Base-by-base conservation (phyloP, 2,797 vertebrate species). In the Lophura swinhoii region DNA sequence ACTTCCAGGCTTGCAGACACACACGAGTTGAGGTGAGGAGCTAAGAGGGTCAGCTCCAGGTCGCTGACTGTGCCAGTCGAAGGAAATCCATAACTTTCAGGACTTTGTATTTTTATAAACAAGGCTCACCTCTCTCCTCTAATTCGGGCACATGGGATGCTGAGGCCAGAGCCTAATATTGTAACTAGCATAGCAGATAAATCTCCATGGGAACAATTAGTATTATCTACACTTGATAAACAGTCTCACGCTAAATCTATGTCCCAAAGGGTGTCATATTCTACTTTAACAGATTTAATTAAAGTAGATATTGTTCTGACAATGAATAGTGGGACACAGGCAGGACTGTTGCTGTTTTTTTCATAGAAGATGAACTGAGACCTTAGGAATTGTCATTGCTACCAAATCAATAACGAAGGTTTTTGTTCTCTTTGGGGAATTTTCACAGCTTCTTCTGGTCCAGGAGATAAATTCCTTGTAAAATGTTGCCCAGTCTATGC, bases 191-290 rank as follows among this genome's bases (percentile, higher is more conserved):
- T 74, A 84, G 76, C 82, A 93, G 91, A 96, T 97, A 96, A 97
- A 95, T 97, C 96, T 96, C 96, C 96, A 95, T 94, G 95, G 97
- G 97, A 97, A 97, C 95, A 97, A 97, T 97, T 97, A 97, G 94
- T 95, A 95, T 97, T 96, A 97, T 97, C 95, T 97, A 92, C 96
- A 96, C 94, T 97, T 96, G 96, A 97, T 97, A 97, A 97, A 97
- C 94, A 97, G 94, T 97, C 96, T 96, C 86, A 81, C 91, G 95
- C 95, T 97, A 97, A 97, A 97, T 96, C 96, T 96, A 6, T 95
- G 96, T 96, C 97, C 96, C 96, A 97, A 94, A 96, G 94, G 96
- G 91, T 93, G 95, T 96, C 94, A 96, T 96, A 96, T 95, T 97
- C 95, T 96, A 94, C 91, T 96, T 96, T 93, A 97, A 96, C 91